Conservation (phyloP, 2,113 vertebrate genomes). For the Vulpes ferrilata region DNA sequence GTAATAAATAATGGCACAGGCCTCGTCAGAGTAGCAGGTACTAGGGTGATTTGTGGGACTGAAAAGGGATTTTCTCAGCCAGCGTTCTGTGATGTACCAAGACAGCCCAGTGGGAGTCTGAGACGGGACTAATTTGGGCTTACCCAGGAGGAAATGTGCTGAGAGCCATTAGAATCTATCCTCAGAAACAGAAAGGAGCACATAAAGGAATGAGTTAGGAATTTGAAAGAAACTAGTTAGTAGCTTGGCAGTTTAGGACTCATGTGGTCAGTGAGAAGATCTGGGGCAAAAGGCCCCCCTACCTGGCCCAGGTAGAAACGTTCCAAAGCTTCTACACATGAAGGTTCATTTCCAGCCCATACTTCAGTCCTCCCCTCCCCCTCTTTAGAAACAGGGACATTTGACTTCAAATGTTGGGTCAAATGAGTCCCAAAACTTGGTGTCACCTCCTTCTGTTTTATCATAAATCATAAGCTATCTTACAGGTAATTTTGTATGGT, state of each 20-base stretch:
- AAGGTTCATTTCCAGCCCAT: neutral
- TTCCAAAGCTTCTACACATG: neutral
- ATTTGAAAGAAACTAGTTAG: constrained; percentile 60
- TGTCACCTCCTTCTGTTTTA: neutral
- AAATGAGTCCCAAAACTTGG: neutral
- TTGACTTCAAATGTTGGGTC: neutral
- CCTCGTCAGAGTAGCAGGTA: constrained; percentile 87
- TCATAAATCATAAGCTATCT: neutral
- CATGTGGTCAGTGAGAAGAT: neutral
- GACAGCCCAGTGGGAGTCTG: constrained; percentile 85
- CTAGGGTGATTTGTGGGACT: constrained; percentile 80
- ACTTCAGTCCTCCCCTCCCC: neutral
- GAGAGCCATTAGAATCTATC: constrained; percentile 82
- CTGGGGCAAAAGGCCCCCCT: neutral
- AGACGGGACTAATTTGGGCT: constrained; percentile 87
- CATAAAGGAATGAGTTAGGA: constrained; percentile 81
- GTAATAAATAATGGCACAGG: constrained; percentile 87
- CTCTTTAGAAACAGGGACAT: neutral
- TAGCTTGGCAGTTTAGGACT: constrained; percentile 79
- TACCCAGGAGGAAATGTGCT: constrained; percentile 82
- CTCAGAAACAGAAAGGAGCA: constrained; percentile 79
- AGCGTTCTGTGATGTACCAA: constrained; percentile 81
- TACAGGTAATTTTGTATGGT: neutral
- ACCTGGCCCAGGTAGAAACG: neutral
- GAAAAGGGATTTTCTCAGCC: constrained; percentile 88